A percentile compares a stretch with the other conserved stretches of the same genome.
phyloP scores from a whole-genome alignment of 2,888 invertebrate genomes.

The Neria commutata region DNA sequence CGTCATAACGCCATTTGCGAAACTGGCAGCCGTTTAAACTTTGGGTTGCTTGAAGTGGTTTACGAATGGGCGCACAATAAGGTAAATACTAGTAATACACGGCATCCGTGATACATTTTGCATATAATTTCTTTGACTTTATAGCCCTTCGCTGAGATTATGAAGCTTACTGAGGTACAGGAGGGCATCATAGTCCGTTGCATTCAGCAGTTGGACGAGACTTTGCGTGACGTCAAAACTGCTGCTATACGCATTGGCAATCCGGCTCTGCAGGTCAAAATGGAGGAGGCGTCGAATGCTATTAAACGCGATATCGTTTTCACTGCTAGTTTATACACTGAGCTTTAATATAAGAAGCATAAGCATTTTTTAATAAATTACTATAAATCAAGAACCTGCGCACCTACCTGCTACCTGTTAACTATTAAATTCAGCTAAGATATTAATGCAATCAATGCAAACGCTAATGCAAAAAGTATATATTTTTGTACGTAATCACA shows the following conservation, averaged over 20 bases:
- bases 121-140: conserved; percentile 22
- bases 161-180: conserved; percentile 90
- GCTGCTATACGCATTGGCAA: conserved; percentile 94
- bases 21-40: conserved; percentile 76
- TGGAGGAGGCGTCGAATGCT: conserved; percentile 90
- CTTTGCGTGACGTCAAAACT: conserved; percentile 84
- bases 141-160: conserved; percentile 91
- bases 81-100: no score
- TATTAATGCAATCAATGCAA: conserved; percentile 45
- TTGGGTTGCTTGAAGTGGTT: conserved; percentile 91
- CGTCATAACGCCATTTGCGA: conserved; percentile 46
- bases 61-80: conserved; percentile 95
- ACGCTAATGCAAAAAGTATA: conserved; percentile 48
- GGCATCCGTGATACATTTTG: conserved; percentile 20
- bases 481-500: conserved; percentile 20
- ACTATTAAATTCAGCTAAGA: no score
- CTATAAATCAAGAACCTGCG: no score
- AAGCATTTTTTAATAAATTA: no score
- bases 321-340: conserved; percentile 92
- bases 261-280: conserved; percentile 87
- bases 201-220: conserved; percentile 95
- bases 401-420: no score
- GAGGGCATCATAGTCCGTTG: conserved; percentile 98
- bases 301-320: conserved; percentile 98
- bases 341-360: conserved; percentile 41